These are phyloP conservation scores for Anolis sagrei DNA, from an alignment of 2,113 vertebrate genomes.

Conservation along the genomic window DNA sequence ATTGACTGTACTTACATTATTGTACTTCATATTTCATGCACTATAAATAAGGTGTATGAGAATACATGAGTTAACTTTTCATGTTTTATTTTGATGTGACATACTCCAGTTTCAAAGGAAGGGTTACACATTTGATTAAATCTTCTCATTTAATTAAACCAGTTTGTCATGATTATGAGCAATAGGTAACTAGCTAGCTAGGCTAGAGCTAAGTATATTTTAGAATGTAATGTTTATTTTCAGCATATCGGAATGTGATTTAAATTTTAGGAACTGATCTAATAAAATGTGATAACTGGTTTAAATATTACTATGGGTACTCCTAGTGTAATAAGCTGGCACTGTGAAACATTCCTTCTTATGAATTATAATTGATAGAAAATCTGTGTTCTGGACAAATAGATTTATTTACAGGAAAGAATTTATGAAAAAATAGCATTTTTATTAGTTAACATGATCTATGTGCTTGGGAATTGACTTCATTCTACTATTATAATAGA, in stretches of 20 bases:
- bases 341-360: constrained; percentile 11
- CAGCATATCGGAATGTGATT: not conserved
- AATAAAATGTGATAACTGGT: constrained; percentile 25
- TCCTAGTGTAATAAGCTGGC: not conserved
- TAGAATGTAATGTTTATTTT: not conserved
- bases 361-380: constrained; percentile 1
- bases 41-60: not conserved
- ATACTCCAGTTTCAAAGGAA: not conserved
- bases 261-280: not conserved
- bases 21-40: not conserved
- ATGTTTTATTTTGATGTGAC: not conserved
- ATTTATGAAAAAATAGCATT: not conserved
- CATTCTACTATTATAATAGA: not conserved
- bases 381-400: not conserved
- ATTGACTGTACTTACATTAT: not conserved
- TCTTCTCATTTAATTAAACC: not conserved
- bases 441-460: not conserved
- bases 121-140: not conserved
- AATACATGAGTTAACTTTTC: accelerated
- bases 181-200: not conserved
- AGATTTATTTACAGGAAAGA: not conserved
- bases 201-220: not conserved
- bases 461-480: constrained; percentile 6
- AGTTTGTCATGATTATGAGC: not conserved
- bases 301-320: not conserved